Evolutionary conservation across 2,888 invertebrate species (phyloP), one percentile per base, ranked within the genome.

Genomic region (Exephanes ischioxanthus): DNA sequence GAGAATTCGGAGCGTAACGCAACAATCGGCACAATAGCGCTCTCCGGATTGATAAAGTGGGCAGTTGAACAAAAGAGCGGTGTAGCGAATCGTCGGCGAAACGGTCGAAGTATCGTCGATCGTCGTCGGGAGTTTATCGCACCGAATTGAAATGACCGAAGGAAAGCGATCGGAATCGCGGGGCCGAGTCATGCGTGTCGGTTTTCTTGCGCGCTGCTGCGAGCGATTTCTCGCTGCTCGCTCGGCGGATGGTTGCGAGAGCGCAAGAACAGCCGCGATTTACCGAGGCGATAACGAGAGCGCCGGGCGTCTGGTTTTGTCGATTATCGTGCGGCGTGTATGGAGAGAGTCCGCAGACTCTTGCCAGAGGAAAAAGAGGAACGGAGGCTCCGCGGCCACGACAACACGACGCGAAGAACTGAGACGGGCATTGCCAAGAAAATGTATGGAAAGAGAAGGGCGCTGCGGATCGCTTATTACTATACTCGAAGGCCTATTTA

Each of bases 101-200:
- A 71, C 70, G 70, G 63, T n/a, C 16, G 63, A 63, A 33, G 26
- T 63, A 63, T 63, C 30, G 63, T 16, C 30, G 61, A 26, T 58
- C 53, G 33, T 63, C n/a, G 48, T 72, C 37, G 72, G 48, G 16
- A 63, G 58, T 73, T 73, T 41, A 22, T 19, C 63, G 11, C 9
- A 19, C 30, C 72, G 72, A 30, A 19, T 14, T 61, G 58, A 63
- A 66, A 22, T 37, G 72, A 68, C 19, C 51, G 70, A 37, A 61
- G 22, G 68, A 71, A 80, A 85, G 82, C 76, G 79, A 85, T 82
- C 58, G 53, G 76, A 22, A 82, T 82, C 82, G 41, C 41, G 41
- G 76, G 55, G 70, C 72, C 67, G 80, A 85, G 58, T 85, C 85
- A 76, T 85, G 85, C 85, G 80, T 85, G 80, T 83, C 84, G 79